These are phyloP conservation scores for Drymonia ruficornis DNA, from an alignment of 2,888 invertebrate species.

Conservation along the genomic window DNA sequence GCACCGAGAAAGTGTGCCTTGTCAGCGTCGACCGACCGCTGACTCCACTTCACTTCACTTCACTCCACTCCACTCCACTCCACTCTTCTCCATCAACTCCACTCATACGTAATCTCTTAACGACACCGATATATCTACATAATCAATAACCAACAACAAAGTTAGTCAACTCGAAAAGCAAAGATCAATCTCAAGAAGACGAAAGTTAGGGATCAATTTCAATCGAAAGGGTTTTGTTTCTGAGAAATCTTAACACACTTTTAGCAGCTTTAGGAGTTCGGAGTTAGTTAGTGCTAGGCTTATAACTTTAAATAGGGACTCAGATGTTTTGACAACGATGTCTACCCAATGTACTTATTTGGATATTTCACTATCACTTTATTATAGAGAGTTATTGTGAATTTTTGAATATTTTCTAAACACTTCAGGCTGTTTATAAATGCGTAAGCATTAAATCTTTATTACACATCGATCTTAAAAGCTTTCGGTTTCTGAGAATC, in stretches of 20 bases:
- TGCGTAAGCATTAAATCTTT: too few species aligned
- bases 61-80: background rate
- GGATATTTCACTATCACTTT: background rate
- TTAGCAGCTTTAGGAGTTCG: background rate
- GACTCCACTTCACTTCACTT: slow-evolving; percentile 1
- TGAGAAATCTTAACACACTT: background rate
- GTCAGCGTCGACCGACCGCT: background rate
- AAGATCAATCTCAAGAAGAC: slow-evolving; percentile 2
- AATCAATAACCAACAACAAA: background rate
- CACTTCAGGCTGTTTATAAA: background rate
- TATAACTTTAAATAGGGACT: too few species aligned
- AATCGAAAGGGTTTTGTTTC: slow-evolving; percentile 2
- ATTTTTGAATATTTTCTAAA: background rate
- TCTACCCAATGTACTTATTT: too few species aligned
- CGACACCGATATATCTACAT: background rate
- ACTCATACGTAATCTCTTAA: slow-evolving; percentile 4
- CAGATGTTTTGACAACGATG: too few species aligned
- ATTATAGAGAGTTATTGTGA: background rate
- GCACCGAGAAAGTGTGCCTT: background rate
- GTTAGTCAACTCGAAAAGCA: background rate
- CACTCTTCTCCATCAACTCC: background rate
- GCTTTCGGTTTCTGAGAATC: background rate
- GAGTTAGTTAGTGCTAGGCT: background rate
- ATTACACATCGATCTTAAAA: too few species aligned
- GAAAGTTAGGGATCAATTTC: background rate